Evolutionary conservation across 1,140 invertebrate species (phyloP).

Genomic region (Tetranychus urticae): DNA sequence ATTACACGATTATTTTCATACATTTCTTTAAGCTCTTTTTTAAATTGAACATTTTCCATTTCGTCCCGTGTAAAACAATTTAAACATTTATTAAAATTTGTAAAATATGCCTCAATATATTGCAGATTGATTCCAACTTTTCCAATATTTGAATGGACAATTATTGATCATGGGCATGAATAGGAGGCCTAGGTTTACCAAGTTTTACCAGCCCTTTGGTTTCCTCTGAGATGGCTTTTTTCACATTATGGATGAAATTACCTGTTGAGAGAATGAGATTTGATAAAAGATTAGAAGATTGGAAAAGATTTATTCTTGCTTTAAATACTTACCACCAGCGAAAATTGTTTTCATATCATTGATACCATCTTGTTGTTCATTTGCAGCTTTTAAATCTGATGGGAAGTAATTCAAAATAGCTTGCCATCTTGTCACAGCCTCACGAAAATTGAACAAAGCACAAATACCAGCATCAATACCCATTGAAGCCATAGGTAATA

Average conservation of each 20-base stretch:
- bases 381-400: background rate
- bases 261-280: background rate
- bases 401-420: background rate
- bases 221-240: background rate
- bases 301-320: too few species aligned
- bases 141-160: too few species aligned
- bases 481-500: background rate
- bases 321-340: background rate
- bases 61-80: too few species aligned
- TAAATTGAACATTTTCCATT: too few species aligned
- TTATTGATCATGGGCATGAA: background rate
- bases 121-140: too few species aligned
- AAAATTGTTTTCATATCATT: background rate
- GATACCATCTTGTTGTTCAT: background rate
- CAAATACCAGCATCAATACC: background rate
- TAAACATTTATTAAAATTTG: too few species aligned
- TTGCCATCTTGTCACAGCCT: background rate
- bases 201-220: background rate
- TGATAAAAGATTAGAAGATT: too few species aligned
- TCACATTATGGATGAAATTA: background rate
- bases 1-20: too few species aligned
- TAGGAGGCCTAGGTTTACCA: slow-evolving; percentile 1
- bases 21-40: too few species aligned
- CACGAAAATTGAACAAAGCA: slow-evolving; percentile 1
- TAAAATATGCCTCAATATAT: too few species aligned